Evolutionary conservation across 2,113 vertebrate genomes (phyloP).

Genomic region (Proterorhinus semilunaris): DNA sequence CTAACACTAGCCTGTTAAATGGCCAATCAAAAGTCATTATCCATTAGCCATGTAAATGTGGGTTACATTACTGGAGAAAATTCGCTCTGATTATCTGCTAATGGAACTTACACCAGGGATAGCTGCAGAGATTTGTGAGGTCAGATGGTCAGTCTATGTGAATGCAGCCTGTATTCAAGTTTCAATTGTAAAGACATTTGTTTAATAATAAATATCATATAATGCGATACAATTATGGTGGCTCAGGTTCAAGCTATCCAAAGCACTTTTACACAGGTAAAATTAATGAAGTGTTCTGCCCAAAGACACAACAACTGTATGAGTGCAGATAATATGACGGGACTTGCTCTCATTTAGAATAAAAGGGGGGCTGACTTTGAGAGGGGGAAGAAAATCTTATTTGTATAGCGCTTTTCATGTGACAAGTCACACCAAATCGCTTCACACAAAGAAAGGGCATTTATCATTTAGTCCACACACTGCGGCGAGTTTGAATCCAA

Average conservation of each 20-base stretch:
- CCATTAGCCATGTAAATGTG: slow-evolving; percentile 76
- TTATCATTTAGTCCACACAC: no score
- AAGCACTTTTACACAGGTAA: not conserved
- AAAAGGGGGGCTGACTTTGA: no score
- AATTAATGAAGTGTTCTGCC: not conserved
- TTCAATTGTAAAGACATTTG: not conserved
- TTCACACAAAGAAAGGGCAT: no score
- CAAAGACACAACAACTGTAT: no score
- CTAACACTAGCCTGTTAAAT: slow-evolving; percentile 71
- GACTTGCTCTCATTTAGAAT: no score
- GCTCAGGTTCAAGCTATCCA: not conserved
- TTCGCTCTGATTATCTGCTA: slow-evolving; percentile 67
- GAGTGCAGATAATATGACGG: no score
- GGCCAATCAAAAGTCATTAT: slow-evolving; percentile 77
- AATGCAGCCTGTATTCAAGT: not conserved
- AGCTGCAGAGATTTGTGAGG: slow-evolving; percentile 39
- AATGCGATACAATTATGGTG: not conserved
- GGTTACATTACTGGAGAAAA: slow-evolving; percentile 65
- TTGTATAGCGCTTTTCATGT: no score
- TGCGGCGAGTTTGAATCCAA: no score
- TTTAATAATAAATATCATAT: not conserved
- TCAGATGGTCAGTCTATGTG: slow-evolving; percentile 3
- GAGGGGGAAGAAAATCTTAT: no score
- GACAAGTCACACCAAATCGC: no score
- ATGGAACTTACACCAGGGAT: slow-evolving; percentile 59